These are phyloP conservation scores for Salticus scenicus DNA, from an alignment of 2,888 invertebrate genomes.

Conservation along the genomic window DNA sequence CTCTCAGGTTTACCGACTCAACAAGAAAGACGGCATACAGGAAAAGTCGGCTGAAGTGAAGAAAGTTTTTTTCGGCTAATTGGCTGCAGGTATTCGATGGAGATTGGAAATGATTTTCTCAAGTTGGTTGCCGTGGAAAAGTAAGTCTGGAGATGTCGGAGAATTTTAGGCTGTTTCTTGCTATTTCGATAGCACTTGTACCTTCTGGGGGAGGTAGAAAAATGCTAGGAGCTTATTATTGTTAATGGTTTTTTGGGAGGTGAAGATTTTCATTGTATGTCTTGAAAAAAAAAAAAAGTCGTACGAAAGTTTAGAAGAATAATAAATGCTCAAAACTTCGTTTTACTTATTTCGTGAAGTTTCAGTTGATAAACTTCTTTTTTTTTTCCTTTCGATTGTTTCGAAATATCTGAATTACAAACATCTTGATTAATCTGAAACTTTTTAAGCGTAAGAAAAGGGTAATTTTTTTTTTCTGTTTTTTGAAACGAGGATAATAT, in stretches of 20 bases:
- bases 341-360: too few species aligned
- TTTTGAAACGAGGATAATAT: too few species aligned
- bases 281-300: background rate
- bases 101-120: constrained; percentile 6
- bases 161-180: background rate
- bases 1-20: constrained; percentile 49
- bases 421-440: too few species aligned
- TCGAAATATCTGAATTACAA: too few species aligned
- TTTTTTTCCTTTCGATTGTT: too few species aligned
- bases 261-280: background rate
- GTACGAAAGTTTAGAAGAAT: background rate
- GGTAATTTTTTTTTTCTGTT: too few species aligned
- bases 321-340: too few species aligned
- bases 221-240: background rate
- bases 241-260: background rate
- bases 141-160: background rate
- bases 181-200: background rate
- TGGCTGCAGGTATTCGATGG: constrained; percentile 9
- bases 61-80: constrained; percentile 19
- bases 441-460: too few species aligned
- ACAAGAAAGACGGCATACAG: background rate
- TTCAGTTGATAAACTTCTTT: too few species aligned
- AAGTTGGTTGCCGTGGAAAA: background rate
- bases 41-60: constrained; percentile 1
- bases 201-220: background rate